A percentile compares a stretch with the other conserved stretches of the same genome.
Conservation (phyloP, 2,113 vertebrate genomes). For the Mirza zaza region DNA sequence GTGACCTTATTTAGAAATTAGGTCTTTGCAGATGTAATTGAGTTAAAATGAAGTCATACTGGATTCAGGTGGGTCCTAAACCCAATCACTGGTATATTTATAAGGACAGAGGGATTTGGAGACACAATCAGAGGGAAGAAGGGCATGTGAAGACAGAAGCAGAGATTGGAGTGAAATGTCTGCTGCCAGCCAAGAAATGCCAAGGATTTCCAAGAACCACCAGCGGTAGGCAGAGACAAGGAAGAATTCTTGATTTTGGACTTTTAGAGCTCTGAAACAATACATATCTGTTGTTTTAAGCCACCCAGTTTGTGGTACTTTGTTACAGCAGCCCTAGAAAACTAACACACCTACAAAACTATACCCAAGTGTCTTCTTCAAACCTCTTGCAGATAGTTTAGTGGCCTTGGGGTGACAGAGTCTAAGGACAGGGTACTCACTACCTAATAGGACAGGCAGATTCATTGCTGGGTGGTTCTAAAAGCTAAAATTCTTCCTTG, state of each 20-base stretch:
- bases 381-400: not conserved
- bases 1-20: not conserved
- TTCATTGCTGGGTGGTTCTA: not conserved
- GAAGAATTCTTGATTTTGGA: not conserved
- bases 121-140: not conserved
- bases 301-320: not conserved
- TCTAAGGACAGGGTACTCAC: not conserved
- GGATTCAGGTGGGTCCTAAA: not conserved
- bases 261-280: not conserved
- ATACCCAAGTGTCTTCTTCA: not conserved
- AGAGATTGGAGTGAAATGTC: not conserved
- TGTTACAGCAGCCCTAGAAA: not conserved
- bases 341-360: not conserved
- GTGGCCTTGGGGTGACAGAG: not conserved
- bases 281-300: not conserved
- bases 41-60: not conserved
- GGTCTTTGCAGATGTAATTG: not conserved
- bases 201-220: not conserved
- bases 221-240: not conserved
- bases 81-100: not conserved
- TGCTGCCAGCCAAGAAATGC: not conserved
- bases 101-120: not conserved
- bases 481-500: not conserved
- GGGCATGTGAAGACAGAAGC: not conserved
- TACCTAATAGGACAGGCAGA: not conserved